Base-by-base conservation (phyloP, 53 echinoderm and acorn worm genomes). In the Arbacia lixula region DNA sequence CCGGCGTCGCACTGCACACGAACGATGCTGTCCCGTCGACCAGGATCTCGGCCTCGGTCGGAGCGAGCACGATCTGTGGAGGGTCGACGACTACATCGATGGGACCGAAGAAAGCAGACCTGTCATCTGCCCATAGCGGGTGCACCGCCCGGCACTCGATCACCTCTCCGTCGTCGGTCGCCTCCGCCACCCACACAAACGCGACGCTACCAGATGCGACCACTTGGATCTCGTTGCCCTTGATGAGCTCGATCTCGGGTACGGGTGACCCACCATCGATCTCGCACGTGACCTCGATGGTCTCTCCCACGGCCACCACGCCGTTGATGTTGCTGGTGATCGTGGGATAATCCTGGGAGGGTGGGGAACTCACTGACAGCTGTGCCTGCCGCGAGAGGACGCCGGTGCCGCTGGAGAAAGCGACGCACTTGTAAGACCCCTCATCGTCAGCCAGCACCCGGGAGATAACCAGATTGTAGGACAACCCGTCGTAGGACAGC, bases 261-360 rank as follows among this genome's bases (percentile, higher is more conserved):
- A 81, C 60, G 1, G 95, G 95, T 17, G 74, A 68, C 11, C 95
- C 95, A 36, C 95, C 95, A 5, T 87, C 79, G 0, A 92, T 86
- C 5, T 92, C 82, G 52, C 95, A 95, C 6, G 85, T 49, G 26
- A 95, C 31, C 19, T 87, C 61, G 54, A 95, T 68, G 11, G 65
- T 90, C 51, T 90, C 92, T 2, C 90, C 92, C 14, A 90, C 64
- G 11, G 83, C 86, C 19, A 95, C 88, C 68, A 74, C 50, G 0
- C 63, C 67, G 12, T 91, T 46, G 29, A 86, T 84, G 41, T 77
- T 83, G 60, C 86, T 72, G 42, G 55, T 81, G 86, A 89, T 85
- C 6, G 83, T 65, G 6, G 92, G 92, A 62, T 89, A 89, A 27
- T 95, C 95, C 17, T 34, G 63, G 24, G 71, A 37, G 1, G 95